These are phyloP conservation scores for Escarpia spicata DNA, from an alignment of 2,888 invertebrate species.

Conservation along the genomic window DNA sequence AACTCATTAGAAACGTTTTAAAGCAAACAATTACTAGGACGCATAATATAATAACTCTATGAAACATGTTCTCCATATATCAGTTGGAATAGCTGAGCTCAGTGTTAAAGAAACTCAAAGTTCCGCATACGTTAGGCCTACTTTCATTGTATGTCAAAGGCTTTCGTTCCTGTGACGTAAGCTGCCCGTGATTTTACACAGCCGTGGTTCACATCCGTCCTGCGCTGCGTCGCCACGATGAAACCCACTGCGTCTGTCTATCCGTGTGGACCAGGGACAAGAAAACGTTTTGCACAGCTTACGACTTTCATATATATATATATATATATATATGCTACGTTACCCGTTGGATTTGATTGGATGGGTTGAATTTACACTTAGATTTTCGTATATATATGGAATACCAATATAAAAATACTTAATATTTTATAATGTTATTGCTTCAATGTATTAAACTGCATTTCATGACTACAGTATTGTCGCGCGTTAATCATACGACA, in stretches of 20 bases:
- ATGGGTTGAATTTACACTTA: background rate
- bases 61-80: background rate
- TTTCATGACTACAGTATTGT: background rate
- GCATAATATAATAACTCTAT: background rate
- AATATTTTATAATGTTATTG: background rate
- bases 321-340: background rate
- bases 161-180: background rate
- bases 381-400: background rate
- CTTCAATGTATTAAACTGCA: background rate
- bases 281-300: background rate
- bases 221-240: background rate
- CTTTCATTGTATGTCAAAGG: background rate
- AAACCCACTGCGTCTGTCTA: too few species aligned
- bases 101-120: background rate
- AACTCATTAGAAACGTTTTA: background rate
- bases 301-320: too few species aligned
- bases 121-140: background rate
- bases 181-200: background rate
- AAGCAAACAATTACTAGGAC: background rate
- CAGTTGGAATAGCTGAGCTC: background rate
- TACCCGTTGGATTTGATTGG: background rate
- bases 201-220: background rate
- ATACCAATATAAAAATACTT: background rate
- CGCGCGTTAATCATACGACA: background rate
- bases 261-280: background rate